A percentile compares a stretch with the other conserved stretches of the same genome.
Conservation (phyloP, 2,113 vertebrate genomes). For the Bubo blakistoni region DNA sequence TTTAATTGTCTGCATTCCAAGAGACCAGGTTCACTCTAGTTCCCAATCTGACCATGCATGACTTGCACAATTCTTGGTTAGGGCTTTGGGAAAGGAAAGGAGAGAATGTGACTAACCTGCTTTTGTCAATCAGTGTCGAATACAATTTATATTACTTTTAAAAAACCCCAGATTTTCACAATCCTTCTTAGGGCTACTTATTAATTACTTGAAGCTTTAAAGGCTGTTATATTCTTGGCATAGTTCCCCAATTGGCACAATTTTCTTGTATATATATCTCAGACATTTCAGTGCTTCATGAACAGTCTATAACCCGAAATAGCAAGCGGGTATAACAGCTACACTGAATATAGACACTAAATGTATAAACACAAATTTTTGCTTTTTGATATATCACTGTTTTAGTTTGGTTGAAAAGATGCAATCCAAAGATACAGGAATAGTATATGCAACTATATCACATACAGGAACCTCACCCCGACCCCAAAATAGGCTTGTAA, state of each 20-base stretch:
- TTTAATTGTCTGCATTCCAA: background rate
- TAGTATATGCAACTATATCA: background rate
- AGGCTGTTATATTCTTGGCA: background rate
- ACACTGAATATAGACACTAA: background rate
- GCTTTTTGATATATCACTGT: background rate
- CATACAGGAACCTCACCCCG: background rate
- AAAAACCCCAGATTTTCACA: background rate
- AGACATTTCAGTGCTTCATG: background rate
- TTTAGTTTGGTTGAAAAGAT: background rate
- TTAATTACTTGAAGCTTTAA: slow-evolving; percentile 8
- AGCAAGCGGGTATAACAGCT: background rate
- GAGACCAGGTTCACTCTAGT: background rate
- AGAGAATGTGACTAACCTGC: background rate
- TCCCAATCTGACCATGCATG: background rate
- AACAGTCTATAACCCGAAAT: background rate
- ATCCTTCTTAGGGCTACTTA: background rate
- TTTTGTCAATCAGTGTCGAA: background rate
- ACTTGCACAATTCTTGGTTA: background rate
- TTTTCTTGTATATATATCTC: background rate
- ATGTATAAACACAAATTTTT: background rate
- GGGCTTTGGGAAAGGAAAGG: background rate
- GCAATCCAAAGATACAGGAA: slow-evolving; percentile 9
- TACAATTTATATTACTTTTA: background rate
- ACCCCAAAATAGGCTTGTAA: slow-evolving; percentile 26
- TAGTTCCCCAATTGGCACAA: background rate